A percentile compares a stretch with the other conserved stretches of the same genome.
Evolutionary conservation across 1,140 invertebrate species (phyloP).

Genomic region (Drosophila truncata): DNA sequence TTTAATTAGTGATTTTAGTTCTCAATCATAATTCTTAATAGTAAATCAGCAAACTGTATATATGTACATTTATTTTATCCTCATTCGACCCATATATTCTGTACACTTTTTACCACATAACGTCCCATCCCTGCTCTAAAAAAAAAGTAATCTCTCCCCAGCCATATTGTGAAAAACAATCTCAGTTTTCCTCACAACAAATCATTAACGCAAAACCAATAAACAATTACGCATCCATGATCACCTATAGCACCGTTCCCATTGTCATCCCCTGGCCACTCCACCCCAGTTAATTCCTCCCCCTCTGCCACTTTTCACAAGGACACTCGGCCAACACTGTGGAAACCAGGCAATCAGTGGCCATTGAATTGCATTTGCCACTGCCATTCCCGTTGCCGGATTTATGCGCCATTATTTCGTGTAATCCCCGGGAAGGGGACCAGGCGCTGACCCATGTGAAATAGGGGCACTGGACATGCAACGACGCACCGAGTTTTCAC

Average conservation of each 20-base stretch:
- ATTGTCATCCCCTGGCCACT: conserved; percentile 27
- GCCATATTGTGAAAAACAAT: conserved; percentile 33
- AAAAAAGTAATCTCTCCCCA: background rate
- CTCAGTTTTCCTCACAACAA: conserved; percentile 36
- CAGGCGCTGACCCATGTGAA: conserved; percentile 72
- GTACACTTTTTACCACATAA: background rate
- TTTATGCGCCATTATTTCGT: conserved; percentile 79
- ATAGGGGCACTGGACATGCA: conserved; percentile 78
- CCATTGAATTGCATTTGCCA: conserved; percentile 58
- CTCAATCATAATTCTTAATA: background rate
- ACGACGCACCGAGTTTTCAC: conserved; percentile 29
- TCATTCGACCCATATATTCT: background rate
- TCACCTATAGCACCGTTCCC: conserved; percentile 27
- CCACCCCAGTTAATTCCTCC: conserved; percentile 15
- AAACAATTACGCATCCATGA: conserved; percentile 54
- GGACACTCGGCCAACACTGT: conserved; percentile 18
- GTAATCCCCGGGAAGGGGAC: conserved; percentile 55
- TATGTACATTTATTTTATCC: background rate
- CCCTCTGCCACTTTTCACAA: conserved; percentile 21
- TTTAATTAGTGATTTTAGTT: too few species aligned
- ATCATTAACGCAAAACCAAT: conserved; percentile 52
- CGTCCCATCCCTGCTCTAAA: background rate
- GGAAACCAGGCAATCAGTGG: conserved; percentile 63
- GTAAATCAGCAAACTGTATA: background rate
- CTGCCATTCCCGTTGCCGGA: conserved; percentile 59